A percentile compares a stretch with the other conserved stretches of the same genome.
These are phyloP conservation scores for Phrynosoma blainvillii DNA, from an alignment of 2,113 vertebrate genomes.

Conservation along the genomic window DNA sequence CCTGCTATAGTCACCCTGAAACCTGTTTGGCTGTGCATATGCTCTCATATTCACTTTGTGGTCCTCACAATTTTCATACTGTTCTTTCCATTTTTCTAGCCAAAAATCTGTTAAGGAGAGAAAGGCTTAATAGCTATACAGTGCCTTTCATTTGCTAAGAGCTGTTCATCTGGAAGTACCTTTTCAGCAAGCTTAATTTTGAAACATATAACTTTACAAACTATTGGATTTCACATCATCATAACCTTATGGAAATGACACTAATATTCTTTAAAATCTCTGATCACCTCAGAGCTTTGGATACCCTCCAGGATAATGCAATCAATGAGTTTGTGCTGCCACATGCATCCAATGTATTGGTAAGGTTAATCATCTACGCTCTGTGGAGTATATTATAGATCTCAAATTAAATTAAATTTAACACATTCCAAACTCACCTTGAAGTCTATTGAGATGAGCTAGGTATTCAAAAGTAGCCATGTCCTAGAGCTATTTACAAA, in stretches of 20 bases:
- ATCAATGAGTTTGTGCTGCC: constrained; percentile 1
- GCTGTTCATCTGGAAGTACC: background rate
- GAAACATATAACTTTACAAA: background rate
- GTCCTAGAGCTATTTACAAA: background rate
- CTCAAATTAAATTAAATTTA: constrained; percentile 7
- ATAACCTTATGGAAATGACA: background rate
- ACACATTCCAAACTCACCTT: constrained; percentile 13
- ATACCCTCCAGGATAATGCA: background rate
- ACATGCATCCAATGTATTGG: background rate
- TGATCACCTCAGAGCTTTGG: constrained; percentile 20
- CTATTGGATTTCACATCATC: background rate
- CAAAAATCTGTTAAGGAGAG: background rate
- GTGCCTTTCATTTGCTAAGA: background rate
- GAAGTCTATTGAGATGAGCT: background rate
- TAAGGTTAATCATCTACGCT: constrained; percentile 18
- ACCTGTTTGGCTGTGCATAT: background rate
- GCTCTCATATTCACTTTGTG: background rate
- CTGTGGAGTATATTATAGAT: constrained; percentile 2
- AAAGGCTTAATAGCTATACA: background rate
- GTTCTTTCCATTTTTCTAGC: background rate
- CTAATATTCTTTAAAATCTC: constrained; percentile 12
- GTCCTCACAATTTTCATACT: background rate
- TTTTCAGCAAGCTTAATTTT: background rate
- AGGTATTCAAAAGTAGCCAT: background rate
- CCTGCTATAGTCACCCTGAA: background rate